These are phyloP conservation scores for Drosophila repleta DNA, from an alignment of 1,140 invertebrate species.

Conservation along the genomic window DNA sequence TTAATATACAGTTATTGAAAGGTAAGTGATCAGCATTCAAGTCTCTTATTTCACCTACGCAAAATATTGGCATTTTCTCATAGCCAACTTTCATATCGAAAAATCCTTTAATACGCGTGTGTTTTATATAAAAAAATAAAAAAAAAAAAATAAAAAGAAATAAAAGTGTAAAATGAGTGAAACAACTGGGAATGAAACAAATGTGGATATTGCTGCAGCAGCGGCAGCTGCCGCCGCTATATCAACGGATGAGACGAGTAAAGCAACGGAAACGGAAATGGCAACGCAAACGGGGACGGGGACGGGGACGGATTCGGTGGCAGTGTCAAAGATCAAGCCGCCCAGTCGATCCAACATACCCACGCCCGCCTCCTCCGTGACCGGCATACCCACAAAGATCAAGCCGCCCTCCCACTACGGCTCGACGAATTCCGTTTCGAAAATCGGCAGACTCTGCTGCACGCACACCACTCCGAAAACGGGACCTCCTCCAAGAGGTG, in stretches of 20 bases:
- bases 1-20: slow-evolving; percentile 20
- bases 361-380: slow-evolving; percentile 59
- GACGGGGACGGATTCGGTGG: slow-evolving; percentile 5
- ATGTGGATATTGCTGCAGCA: slow-evolving; percentile 27
- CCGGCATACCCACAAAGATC: slow-evolving; percentile 61
- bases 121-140: slow-evolving; percentile 37
- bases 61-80: slow-evolving; percentile 18
- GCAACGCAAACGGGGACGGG: neutral
- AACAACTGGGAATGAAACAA: slow-evolving; percentile 19
- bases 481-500: slow-evolving; percentile 76
- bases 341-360: slow-evolving; percentile 60
- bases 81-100: slow-evolving; percentile 49
- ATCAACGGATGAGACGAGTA: neutral
- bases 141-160: slow-evolving; percentile 12
- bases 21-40: slow-evolving; percentile 60
- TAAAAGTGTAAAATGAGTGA: slow-evolving; percentile 64
- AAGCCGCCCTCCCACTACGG: slow-evolving; percentile 66
- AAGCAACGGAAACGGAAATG: slow-evolving; percentile 21
- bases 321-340: slow-evolving; percentile 37
- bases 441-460: slow-evolving; percentile 74
- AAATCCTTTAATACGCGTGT: slow-evolving; percentile 60
- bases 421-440: slow-evolving; percentile 59
- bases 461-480: slow-evolving; percentile 70
- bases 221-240: slow-evolving; percentile 14
- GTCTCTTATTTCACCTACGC: neutral